Base-by-base conservation (phyloP, 2,113 vertebrate genomes). In the Siniperca knerii region DNA sequence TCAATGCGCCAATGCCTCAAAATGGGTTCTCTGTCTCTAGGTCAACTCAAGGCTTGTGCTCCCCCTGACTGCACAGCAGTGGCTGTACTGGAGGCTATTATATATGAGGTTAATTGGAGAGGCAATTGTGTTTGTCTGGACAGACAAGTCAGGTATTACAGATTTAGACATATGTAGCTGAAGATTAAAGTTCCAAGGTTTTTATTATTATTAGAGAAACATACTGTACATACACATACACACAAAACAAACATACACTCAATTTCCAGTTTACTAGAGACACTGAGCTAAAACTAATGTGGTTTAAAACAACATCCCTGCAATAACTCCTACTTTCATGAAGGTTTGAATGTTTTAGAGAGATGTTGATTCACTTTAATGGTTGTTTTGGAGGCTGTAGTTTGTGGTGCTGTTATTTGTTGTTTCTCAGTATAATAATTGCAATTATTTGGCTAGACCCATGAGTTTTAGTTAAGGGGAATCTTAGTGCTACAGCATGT, bases 51-150 rank as follows among this genome's bases (percentile, higher is more conserved):
- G 58, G 77, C 44, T 57, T 7, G 8, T 23, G 42, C 16, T 35
- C n/a, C 50, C 2, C 9, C 21, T 33, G 55, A 55, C 35, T 46
- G 60, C 60, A 57, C 40, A 77, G 48, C 55, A 35, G 66, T 2
- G 72, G 62, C 40, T 48, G 16, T 20, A 52, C 37, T 37, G 13
- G 18, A 76, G 44, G 61, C n/a, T 10, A 18, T 33, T 35, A 68
- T 40, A 13, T 2, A 10, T 15, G 37, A 79, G 64, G 69, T 52
- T 61, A 67, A 79, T 68, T 20, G 46, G 13, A 57, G 37, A 69
- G 54, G 54, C 33, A 13, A 13, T 13, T 35, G 76, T 35, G 35
- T 68, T 84, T 52, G 62, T 72, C 58, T 50, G 64, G 20, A 64
- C 44, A 35, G 73, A 10, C 37, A 8, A 44, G n/a, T 52, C 48